These are phyloP conservation scores for Plagodis pulveraria DNA, from an alignment of 2,888 invertebrate species.

Conservation along the genomic window DNA sequence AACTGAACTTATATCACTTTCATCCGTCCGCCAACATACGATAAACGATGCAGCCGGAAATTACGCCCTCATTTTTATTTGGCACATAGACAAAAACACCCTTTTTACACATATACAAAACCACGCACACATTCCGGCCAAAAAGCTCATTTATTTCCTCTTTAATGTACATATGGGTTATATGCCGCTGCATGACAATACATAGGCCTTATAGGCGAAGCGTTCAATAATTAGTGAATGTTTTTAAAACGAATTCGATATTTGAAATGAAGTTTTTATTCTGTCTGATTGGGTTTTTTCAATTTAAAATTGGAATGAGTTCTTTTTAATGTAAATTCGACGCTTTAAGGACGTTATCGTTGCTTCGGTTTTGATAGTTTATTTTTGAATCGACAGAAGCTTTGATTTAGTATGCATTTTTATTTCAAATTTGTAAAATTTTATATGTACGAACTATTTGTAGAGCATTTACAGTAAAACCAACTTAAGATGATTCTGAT, in stretches of 20 bases:
- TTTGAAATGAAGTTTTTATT: conserved; percentile 80
- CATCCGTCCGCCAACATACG: conserved; percentile 42
- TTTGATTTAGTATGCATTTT: conserved; percentile 5
- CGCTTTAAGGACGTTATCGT: conserved; percentile 21
- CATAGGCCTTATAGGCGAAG: conserved; percentile 52
- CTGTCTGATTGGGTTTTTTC: conserved; percentile 44
- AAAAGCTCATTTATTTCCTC: conserved; percentile 40
- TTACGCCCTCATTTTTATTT: conserved; percentile 84
- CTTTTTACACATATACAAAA: conserved; percentile 76
- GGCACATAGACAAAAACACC: conserved; percentile 83
- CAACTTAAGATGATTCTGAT: no score
- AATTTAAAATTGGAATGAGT: conserved; percentile 34
- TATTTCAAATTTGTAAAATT: background rate
- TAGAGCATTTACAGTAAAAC: no score
- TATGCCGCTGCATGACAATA: conserved; percentile 54
- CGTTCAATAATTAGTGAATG: conserved; percentile 79
- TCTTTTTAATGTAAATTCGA: conserved; percentile 35
- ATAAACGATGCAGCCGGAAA: conserved; percentile 80
- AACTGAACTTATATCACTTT: conserved; percentile 19
- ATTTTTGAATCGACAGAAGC: conserved; percentile 5
- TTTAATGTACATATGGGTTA: conserved; percentile 33
- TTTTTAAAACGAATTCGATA: conserved; percentile 77
- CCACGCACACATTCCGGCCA: conserved; percentile 54
- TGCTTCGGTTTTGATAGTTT: conserved; percentile 12
- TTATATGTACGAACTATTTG: no score